Conservation (phyloP, 2,113 vertebrate genomes). For the Psittacus erithacus region DNA sequence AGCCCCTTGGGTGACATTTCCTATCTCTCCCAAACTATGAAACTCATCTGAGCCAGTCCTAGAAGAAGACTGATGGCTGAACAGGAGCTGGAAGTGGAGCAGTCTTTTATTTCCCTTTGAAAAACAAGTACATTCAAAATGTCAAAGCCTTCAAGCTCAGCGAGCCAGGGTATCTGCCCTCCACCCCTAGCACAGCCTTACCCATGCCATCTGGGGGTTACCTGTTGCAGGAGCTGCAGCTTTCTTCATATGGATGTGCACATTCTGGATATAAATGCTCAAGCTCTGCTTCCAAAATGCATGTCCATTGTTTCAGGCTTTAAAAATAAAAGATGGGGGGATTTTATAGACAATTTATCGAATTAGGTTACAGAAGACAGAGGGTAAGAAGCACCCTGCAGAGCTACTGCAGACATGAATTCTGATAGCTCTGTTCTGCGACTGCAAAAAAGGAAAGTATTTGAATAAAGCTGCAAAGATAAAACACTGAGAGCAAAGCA, state of each 20-base stretch:
- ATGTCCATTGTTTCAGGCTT: not conserved
- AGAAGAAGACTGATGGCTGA: not conserved
- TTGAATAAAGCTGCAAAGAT: not conserved
- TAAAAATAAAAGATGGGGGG: not conserved
- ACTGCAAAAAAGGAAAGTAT: not conserved
- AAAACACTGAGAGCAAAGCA: not conserved
- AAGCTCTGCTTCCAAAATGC: slow-evolving; percentile 29
- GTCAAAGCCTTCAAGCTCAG: not conserved
- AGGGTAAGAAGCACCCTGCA: not conserved
- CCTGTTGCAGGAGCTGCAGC: slow-evolving; percentile 37
- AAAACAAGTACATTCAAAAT: not conserved
- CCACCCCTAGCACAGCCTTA: not conserved
- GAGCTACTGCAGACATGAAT: not conserved
- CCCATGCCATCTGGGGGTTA: not conserved
- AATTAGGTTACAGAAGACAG: not conserved
- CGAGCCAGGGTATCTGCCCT: not conserved
- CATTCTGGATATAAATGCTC: slow-evolving; percentile 37
- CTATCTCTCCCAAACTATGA: not conserved
- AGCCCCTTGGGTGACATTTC: accelerated
- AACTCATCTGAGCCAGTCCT: not conserved
- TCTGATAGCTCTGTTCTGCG: not conserved
- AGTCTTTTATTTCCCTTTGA: not conserved
- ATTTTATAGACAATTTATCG: not conserved
- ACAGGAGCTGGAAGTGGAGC: not conserved
- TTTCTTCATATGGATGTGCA: slow-evolving; percentile 9